These are phyloP conservation scores for Phataginus tetradactyla DNA, from an alignment of 2,797 vertebrate species.

Conservation along the genomic window DNA sequence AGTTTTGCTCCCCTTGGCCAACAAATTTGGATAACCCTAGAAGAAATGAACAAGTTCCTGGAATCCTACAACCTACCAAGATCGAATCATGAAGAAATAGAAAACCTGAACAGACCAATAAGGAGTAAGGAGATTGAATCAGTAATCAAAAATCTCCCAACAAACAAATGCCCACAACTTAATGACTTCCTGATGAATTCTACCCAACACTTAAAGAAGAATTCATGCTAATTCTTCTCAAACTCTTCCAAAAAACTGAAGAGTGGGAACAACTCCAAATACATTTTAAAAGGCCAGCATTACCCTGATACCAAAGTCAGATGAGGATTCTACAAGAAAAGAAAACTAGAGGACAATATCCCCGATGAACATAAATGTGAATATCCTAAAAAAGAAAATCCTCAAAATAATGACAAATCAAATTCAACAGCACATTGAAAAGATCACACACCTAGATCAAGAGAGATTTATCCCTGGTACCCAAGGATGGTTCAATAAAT, in stretches of 20 bases:
- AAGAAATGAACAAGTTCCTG: neutral
- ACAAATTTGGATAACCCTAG: neutral
- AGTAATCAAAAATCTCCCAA: neutral
- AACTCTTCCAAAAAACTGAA: neutral
- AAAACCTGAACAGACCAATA: neutral
- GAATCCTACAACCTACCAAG: neutral
- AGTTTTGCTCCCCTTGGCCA: neutral
- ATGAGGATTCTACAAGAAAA: neutral
- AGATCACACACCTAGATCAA: neutral
- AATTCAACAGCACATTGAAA: neutral
- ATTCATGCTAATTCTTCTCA: neutral
- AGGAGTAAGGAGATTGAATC: neutral
- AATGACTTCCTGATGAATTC: neutral
- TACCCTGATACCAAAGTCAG: neutral
- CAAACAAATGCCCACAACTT: neutral
- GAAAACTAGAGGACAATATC: neutral
- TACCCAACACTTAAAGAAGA: neutral
- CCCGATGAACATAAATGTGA: neutral
- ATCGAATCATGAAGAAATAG: neutral
- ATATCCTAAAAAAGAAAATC: neutral
- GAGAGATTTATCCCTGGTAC: neutral
- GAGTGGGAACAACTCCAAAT: neutral
- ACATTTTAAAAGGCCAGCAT: neutral
- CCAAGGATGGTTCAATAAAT: neutral
- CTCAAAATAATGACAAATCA: neutral